phyloP scores from a whole-genome alignment of 1,140 invertebrate species.

The Drosophila dunni region DNA sequence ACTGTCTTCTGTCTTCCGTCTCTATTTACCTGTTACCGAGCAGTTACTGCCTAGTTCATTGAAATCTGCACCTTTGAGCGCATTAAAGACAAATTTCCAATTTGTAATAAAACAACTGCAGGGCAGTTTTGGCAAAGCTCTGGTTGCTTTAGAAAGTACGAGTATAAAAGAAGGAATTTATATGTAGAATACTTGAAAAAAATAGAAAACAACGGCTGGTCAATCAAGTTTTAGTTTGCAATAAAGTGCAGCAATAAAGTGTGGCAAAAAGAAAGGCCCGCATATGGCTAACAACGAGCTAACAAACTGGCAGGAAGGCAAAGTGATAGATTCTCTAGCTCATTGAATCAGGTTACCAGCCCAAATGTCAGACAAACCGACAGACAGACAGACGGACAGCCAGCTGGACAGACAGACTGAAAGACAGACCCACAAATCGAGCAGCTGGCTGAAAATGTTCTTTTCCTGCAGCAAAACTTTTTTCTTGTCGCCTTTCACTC shows the following conservation, averaged over 20 bases:
- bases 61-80: conserved; percentile 32
- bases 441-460: conserved; percentile 53
- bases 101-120: conserved; percentile 74
- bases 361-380: conserved; percentile 20
- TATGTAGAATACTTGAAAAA: conserved; percentile 38
- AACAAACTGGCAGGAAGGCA: conserved; percentile 1
- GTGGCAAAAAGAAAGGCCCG: conserved; percentile 67
- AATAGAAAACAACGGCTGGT: conserved; percentile 49
- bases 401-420: conserved; percentile 4
- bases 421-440: conserved; percentile 38
- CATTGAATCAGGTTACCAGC: conserved; percentile 70
- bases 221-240: conserved; percentile 60
- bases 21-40: conserved; percentile 7
- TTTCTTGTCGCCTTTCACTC: conserved; percentile 60
- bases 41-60: conserved; percentile 25
- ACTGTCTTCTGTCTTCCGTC: not conserved
- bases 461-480: conserved; percentile 15
- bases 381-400: conserved; percentile 16
- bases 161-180: conserved; percentile 32
- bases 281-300: conserved; percentile 31
- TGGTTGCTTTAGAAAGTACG: conserved; percentile 67
- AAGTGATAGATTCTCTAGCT: conserved; percentile 67
- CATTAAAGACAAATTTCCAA: conserved; percentile 64
- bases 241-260: conserved; percentile 42
- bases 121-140: conserved; percentile 22